A percentile compares a stretch with the other conserved stretches of the same genome.
phyloP scores from a whole-genome alignment of 2,888 invertebrate species.

The Steinernema scapterisci region DNA sequence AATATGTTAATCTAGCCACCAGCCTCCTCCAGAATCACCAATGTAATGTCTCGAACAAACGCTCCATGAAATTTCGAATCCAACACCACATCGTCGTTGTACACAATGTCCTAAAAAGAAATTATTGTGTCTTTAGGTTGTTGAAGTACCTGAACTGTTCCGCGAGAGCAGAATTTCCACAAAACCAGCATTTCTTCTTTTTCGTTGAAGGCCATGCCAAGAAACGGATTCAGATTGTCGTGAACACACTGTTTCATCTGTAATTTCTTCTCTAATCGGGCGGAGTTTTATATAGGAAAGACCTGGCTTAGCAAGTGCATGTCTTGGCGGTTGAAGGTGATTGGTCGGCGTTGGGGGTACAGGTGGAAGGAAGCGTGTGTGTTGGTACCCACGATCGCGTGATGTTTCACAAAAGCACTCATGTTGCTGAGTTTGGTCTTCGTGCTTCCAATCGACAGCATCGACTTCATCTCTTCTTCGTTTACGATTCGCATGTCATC shows the following conservation, averaged over 20 bases:
- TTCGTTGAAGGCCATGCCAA: conserved; percentile 74
- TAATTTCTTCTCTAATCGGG: conserved; percentile 5
- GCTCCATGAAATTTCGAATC: conserved; percentile 97
- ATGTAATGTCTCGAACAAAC: conserved; percentile 93
- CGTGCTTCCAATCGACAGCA: conserved; percentile 63
- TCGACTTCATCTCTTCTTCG: conserved; percentile 66
- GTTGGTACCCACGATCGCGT: conserved; percentile 64
- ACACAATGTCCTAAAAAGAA: conserved; percentile 81
- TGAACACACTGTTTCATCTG: conserved; percentile 86
- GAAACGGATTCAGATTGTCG: conserved; percentile 95
- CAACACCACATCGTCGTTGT: conserved; percentile 95
- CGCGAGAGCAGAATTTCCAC: conserved; percentile 66
- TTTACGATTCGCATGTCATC: conserved; percentile 63
- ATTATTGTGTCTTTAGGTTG: background rate
- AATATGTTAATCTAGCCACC: background rate
- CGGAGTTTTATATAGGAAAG: background rate
- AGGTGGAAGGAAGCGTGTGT: conserved; percentile 65
- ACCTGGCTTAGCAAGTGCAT: conserved; percentile 48
- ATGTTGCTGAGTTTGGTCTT: conserved; percentile 64
- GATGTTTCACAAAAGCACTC: conserved; percentile 63
- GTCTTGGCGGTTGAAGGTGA: conserved; percentile 57
- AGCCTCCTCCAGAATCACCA: conserved; percentile 75
- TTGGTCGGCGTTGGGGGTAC: conserved; percentile 63
- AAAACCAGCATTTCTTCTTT: conserved; percentile 63
- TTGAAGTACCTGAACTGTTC: conserved; percentile 52